These are phyloP conservation scores for Cetoscarus ocellatus DNA, from an alignment of 2,797 vertebrate species.

Conservation along the genomic window DNA sequence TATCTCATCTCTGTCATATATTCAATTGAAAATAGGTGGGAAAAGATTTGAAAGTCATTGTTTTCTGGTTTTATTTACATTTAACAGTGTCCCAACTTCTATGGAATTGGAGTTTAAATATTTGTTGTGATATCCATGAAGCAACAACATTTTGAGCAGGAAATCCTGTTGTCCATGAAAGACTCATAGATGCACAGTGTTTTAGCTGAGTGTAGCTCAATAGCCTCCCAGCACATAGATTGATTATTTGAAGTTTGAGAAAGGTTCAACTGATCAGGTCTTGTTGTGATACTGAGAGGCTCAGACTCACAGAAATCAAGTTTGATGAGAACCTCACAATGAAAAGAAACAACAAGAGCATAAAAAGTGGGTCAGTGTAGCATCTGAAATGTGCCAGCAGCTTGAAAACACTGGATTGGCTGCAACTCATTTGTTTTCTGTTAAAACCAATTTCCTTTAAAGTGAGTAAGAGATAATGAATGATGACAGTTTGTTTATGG, in stretches of 20 bases:
- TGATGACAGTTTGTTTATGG: conserved; percentile 9
- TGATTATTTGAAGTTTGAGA: neutral
- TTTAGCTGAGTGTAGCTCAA: neutral
- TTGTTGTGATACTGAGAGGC: neutral
- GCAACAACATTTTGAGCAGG: no score
- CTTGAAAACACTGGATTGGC: conserved; percentile 7
- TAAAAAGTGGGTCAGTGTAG: neutral
- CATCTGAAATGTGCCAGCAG: conserved; percentile 9
- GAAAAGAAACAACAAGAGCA: no score
- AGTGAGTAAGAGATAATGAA: conserved; percentile 12
- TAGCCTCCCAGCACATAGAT: neutral
- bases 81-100: no score
- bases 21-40: no score
- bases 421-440: conserved; percentile 1
- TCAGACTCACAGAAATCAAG: neutral
- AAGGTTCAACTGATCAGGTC: neutral
- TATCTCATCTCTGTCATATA: no score
- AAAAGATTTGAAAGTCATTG: no score
- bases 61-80: no score
- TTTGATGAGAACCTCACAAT: neutral
- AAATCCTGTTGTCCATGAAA: neutral
- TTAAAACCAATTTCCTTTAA: conserved; percentile 9
- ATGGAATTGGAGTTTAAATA: no score
- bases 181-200: neutral
- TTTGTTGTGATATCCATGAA: no score